Evolutionary conservation across 1,140 invertebrate species (phyloP), one percentile per base, ranked within the genome.

Genomic region (Temnothorax longispinosus): DNA sequence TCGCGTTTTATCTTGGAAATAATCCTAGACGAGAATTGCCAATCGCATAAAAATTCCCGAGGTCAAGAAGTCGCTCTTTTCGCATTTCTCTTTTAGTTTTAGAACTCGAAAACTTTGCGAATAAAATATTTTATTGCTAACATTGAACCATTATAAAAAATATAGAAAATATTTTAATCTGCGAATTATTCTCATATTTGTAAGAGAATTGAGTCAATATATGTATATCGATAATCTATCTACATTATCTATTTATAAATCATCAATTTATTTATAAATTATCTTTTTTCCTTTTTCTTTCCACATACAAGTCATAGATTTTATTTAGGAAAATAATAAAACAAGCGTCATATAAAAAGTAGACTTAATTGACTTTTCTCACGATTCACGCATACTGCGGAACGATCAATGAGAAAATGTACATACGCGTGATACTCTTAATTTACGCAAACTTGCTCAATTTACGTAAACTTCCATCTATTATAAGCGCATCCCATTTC

Each of bases 401-500:
- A 21, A 52, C 32, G n/a, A 81, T 81, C 11, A 3, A 52, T 62
- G 27, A 67, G 38, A 78, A 67, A 32, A 13, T 1, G 8, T 44
- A 56, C 27, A 8, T 27, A 41, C 10, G 7, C 8, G 10, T 35
- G n/a, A 13, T 71, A 21, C 38, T 71, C 15, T 56, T 81, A 71
- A 81, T 81, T 71, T 32, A 71, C 47, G 10, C 10, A 56, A 81
- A 81, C 21, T 69, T 56, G 21, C 77, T 69, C n/a, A 71, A 81
- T 69, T 54, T 81, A 54, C n/a, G 50, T 8, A 47, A 69, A 56
- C n/a, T 58, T 71, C 38, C 50, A 56, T 71, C 64, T 58, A 69
- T 81, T 71, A 69, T 69, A 81, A 81, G 21, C 50, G 7, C 10
- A 71, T 81, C 64, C 10, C 64, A 65, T 81, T n/a, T 54, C 52